Conservation (phyloP, 1,140 invertebrate genomes). For the Heliconius melpomene region DNA sequence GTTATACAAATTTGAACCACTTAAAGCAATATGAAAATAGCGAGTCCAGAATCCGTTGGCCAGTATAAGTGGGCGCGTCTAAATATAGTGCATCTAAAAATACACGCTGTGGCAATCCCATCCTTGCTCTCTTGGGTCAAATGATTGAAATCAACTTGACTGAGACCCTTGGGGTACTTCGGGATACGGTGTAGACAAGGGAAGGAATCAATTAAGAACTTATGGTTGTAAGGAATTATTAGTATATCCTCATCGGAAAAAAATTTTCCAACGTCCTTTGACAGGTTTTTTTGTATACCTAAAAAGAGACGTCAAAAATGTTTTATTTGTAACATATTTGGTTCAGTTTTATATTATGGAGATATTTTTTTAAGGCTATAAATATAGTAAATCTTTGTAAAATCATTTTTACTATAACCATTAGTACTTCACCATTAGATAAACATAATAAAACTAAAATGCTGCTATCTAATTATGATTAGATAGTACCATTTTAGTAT, state of each 20-base stretch:
- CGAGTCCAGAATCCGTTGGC: conserved; percentile 38
- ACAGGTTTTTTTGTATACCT: too few species aligned
- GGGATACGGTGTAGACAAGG: conserved; percentile 26
- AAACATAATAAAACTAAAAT: too few species aligned
- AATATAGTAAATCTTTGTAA: too few species aligned
- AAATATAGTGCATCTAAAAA: conserved; percentile 52
- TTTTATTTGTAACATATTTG: too few species aligned
- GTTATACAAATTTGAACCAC: conserved; percentile 33
- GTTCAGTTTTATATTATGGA: too few species aligned
- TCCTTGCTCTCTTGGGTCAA: conserved; percentile 22
- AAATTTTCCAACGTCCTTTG: too few species aligned
- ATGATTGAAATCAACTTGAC: conserved; percentile 30
- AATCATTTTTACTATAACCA: too few species aligned
- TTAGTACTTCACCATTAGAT: too few species aligned
- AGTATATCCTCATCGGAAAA: background rate
- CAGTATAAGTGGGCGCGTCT: conserved; percentile 48
- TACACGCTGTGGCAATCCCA: conserved; percentile 34
- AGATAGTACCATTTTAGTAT: too few species aligned
- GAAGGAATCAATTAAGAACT: conserved; percentile 27
- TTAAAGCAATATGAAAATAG: conserved; percentile 49
- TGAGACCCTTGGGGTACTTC: conserved; percentile 19
- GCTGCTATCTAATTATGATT: too few species aligned
- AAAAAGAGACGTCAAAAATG: too few species aligned
- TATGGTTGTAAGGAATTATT: background rate
- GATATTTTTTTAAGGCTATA: too few species aligned